Evolutionary conservation across 2,888 invertebrate genomes (phyloP), one percentile per base, ranked within the genome.

Genomic region (Bembecia ichneumoniformis): DNA sequence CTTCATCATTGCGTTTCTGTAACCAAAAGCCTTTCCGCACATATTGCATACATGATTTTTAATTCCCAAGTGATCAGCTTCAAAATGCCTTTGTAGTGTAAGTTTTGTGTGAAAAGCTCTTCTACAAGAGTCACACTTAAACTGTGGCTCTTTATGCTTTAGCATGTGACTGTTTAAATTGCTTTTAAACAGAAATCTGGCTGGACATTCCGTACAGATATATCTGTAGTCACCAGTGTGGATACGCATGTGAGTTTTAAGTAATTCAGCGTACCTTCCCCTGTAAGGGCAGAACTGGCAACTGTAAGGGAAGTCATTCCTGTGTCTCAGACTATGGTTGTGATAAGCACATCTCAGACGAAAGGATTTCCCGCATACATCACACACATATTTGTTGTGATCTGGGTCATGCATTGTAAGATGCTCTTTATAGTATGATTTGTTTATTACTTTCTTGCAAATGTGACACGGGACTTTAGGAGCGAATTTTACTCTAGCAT

Each of bases 21-120:
- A 78, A 2, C 78, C 77, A 64, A 77, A 78, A n/a, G 76, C 74
- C 53, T 77, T 77, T 0, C 77, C 77, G 55, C 78, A 78, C 10
- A 74, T 54, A 52, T 74, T 71, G 46, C 78, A 78, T 0, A 77
- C 69, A 69, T 78, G 76, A 46, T 75, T 74, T 48, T 73, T 73
- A 10, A 77, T 76, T 0, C 77, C 77, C 45, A 78, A 64, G 56
- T 78, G 77, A 51, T 74, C 73, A 2, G 71, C 74, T 55, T 77
- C 74, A 59, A 64, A 68, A 60, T 78, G 77, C 40, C 71, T 60
- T 49, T 75, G 65, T 35, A 77, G 53, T 49, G 57, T 55, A 2
- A 73, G 51, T 49, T 71, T 73, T 11, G 75, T 66, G 47, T 76
- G 73, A 46, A 77, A 78, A 44, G 69, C 71, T 55, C 69, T 66